Conservation (phyloP, 2,888 invertebrate species). For the Hoplodrina ambigua region DNA sequence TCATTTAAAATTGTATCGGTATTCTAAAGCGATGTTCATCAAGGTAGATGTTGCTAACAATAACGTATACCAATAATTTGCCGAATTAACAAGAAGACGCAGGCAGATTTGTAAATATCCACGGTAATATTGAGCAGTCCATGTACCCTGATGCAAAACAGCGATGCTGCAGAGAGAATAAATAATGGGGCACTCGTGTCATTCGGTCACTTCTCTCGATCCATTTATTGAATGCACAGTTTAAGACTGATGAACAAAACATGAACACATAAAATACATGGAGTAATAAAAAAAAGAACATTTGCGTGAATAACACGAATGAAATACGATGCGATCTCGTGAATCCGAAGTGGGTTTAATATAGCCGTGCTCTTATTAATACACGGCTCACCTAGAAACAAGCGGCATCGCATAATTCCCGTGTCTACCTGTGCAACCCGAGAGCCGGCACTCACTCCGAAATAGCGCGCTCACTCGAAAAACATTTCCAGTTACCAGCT, state of each 20-base stretch:
- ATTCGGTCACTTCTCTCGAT: neutral
- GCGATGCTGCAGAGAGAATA: neutral
- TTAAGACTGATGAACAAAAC: conserved; percentile 6
- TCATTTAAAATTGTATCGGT: conserved; percentile 33
- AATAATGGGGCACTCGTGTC: neutral
- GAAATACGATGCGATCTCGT: conserved; percentile 80
- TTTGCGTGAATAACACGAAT: conserved; percentile 53
- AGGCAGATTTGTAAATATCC: conserved; percentile 25
- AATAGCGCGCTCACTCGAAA: conserved; percentile 75
- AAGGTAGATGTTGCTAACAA: conserved; percentile 17
- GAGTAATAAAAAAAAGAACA: conserved; percentile 30
- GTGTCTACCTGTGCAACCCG: conserved; percentile 78
- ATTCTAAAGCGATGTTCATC: conserved; percentile 26
- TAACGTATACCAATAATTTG: conserved; percentile 18
- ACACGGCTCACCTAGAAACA: conserved; percentile 79
- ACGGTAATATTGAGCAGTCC: conserved; percentile 15
- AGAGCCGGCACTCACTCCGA: conserved; percentile 70
- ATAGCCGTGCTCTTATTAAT: conserved; percentile 81
- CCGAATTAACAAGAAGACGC: conserved; percentile 10
- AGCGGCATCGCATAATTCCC: conserved; percentile 72
- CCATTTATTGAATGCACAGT: neutral
- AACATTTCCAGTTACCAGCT: conserved; percentile 69
- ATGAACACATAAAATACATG: neutral
- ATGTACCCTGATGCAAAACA: conserved; percentile 23
- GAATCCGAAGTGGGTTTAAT: conserved; percentile 78